Evolutionary conservation across 2,797 vertebrate species (phyloP), one percentile per base, ranked within the genome.

Genomic region (Podarcis siculus): DNA sequence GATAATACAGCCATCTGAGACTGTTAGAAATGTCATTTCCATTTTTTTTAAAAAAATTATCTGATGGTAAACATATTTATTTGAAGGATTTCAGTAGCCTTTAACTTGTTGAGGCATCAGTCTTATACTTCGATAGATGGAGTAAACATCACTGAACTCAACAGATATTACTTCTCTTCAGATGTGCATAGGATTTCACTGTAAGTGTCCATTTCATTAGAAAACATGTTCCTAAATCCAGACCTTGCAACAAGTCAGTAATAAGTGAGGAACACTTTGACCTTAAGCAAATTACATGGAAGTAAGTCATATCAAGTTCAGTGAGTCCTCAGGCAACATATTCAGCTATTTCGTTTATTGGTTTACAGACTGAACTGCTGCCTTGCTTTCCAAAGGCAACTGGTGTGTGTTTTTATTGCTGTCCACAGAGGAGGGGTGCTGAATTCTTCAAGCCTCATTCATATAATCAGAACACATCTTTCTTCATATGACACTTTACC

Each of bases 401-500:
- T 17, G 15, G 6, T 19, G 45, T 71, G 6, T 37, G n/a, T 21
- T 61, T 72, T 67, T 66, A 45, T 19, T 82, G 64, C 94, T 95
- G 86, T 93, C 92, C 93, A 72, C 42, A 73, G 35, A 15, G 2
- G 2, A 25, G 58, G 21, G 89, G 94, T 95, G 93, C 94, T 95
- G 93, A 97, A 94, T 86, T 17, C 25, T 37, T 35, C 27, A 30
- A 89, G 3, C 78, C 85, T 72, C 79, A 73, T 90, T 87, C 77
- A 78, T 64, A 58, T 19, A 42, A 49, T 32, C 76, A 37, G 72
- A 73, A 37, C 76, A 76, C n/a, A 77, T 55, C 79, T 71, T 64
- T 55, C 64, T 19, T 21, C 15, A 17, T 73, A 64, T 85, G 27
- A 55, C 9, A 72, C 39, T 66, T 66, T 80, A 86, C n/a, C 81